Base-by-base conservation (phyloP, 2,797 vertebrate species). In the Neosalanx taihuensis region DNA sequence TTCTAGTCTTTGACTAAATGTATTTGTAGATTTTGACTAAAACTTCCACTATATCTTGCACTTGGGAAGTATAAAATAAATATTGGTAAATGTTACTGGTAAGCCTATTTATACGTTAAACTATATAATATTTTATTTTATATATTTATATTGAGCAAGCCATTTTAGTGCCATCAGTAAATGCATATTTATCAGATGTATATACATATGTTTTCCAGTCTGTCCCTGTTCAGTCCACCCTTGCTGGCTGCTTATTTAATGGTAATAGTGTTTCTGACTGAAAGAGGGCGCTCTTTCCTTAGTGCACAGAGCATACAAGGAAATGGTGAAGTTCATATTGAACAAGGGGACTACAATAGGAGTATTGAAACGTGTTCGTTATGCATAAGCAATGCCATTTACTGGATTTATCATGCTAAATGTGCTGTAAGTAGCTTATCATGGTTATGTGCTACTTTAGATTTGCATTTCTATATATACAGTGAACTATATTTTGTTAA, bases 41-140 rank as follows among this genome's bases (percentile, higher is more conserved):
- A 59, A 58, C 72, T 51, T 74, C 49, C 56, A 79, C 70, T 84
- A 75, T 76, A 78, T 69, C 29, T 72, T 61, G 76, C 82, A 82
- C 80, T 87, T 82, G 82, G 74, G 81, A 80, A 74, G 60, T 70
- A 15, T 59, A 70, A 15, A 41, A 76, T 79, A 84, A 72, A 75
- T 75, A 78, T 79, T 76, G 49, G 62, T 84, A 75, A 76, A 46
- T 46, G 41, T 46, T 46, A 46, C 81, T 77, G 75, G 79, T 74
- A 84, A 75, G 57, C 69, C 74, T 81, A 82, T 84, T 84, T 86
- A 79, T 83, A 82, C 72, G 63, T 82, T 60, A 70, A 64, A 77
- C 61, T 85, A 78, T 80, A 88, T 63, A 86, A 66, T 83, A 71
- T 29, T 78, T 81, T 83, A 82, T 84, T 88, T 87, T 81, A 69